phyloP scores from a whole-genome alignment of 2,888 invertebrate genomes.

The Synergus gifuensis region DNA sequence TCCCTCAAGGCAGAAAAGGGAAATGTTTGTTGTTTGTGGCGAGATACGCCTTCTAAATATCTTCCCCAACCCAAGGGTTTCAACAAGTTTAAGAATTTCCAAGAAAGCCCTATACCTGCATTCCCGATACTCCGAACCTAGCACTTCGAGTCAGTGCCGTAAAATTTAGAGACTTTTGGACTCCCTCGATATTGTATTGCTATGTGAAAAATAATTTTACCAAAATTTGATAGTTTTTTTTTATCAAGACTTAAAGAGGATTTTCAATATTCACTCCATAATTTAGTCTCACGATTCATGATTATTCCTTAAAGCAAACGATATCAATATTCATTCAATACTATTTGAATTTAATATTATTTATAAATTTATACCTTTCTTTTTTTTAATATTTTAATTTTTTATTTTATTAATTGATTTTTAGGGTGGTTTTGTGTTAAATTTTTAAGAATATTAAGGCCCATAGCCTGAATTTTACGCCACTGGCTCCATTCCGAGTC shows the following conservation, averaged over 20 bases:
- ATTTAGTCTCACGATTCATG: background rate
- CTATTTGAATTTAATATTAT: background rate
- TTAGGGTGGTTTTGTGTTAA: background rate
- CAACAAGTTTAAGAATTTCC: conserved; percentile 1
- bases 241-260: background rate
- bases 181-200: background rate
- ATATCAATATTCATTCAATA: background rate
- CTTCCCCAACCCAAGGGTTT: conserved; percentile 15
- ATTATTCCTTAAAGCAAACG: background rate
- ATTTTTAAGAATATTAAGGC: conserved; percentile 18
- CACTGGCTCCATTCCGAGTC: conserved; percentile 29
- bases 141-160: conserved; percentile 14
- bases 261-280: background rate
- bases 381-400: no score
- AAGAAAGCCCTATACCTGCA: conserved; percentile 32
- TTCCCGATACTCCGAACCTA: conserved; percentile 15
- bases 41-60: conserved; percentile 58
- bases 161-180: conserved; percentile 36
- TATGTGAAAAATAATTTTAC: background rate
- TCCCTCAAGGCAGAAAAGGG: background rate
- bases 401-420: background rate
- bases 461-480: conserved; percentile 22
- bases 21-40: conserved; percentile 42
- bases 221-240: background rate
- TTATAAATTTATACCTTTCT: background rate